Percentiles rank a stretch among this genome's conserved stretches.
These are phyloP conservation scores for Laupala kohalensis DNA, from an alignment of 1,140 invertebrate species.

Conservation along the genomic window DNA sequence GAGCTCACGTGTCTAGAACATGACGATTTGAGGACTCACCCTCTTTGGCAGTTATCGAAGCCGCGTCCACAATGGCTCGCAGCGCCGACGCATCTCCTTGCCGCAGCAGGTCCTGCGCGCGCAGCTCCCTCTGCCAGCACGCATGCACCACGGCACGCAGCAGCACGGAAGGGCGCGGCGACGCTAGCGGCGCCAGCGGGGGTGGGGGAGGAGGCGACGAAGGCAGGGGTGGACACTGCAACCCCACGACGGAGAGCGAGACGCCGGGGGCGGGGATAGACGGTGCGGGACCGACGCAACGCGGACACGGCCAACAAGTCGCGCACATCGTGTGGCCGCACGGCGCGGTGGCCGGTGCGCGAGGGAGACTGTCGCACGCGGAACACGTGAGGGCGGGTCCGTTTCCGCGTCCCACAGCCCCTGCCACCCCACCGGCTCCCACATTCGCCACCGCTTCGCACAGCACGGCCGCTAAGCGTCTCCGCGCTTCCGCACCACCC, in stretches of 20 bases:
- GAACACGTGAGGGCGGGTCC: neutral
- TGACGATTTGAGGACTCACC: too few species aligned
- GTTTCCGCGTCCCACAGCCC: too few species aligned
- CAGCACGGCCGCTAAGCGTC: neutral
- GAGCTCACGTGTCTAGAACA: too few species aligned
- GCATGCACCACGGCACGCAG: neutral
- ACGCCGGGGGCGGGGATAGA: too few species aligned
- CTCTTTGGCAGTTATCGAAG: too few species aligned
- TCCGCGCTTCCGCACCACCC: too few species aligned
- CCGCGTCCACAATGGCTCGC: neutral
- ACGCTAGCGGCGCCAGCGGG: too few species aligned
- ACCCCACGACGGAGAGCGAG: too few species aligned
- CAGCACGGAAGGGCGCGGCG: neutral
- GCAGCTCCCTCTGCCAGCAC: neutral
- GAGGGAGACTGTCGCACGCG: neutral
- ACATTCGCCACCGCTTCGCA: neutral
- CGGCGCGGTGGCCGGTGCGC: neutral
- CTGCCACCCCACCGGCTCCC: too few species aligned
- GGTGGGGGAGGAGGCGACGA: too few species aligned
- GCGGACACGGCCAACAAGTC: neutral
- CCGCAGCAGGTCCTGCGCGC: neutral
- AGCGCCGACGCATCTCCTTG: neutral
- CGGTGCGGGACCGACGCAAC: neutral
- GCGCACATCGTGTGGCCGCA: neutral
- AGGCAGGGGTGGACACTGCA: too few species aligned